Evolutionary conservation across 2,888 invertebrate genomes (phyloP), one percentile per base, ranked within the genome.

Genomic region (Gnatocerus cornutus): DNA sequence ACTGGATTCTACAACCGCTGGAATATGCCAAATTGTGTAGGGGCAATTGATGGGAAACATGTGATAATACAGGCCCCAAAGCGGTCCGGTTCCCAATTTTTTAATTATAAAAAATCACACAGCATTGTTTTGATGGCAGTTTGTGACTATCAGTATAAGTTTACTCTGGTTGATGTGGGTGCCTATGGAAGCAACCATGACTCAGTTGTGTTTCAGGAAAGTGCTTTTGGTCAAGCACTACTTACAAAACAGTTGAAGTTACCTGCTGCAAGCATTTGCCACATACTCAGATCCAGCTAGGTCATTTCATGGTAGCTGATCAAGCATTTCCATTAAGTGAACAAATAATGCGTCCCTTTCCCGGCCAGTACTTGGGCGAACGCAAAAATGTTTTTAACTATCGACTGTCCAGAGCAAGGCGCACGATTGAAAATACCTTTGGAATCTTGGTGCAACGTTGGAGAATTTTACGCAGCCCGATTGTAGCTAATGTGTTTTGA

Each of bases 151-250:
- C 73, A 78, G 9, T 81, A 80, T 71, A 69, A 64, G 41, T 83
- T 83, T 76, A 73, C 76, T 37, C 68, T 75, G 37, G 74, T 78
- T n/a, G 77, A 80, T 71, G 77, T 80, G 61, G 81, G 83, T 21
- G 73, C 73, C 50, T 76, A 74, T 71, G 80, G 80, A 5, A 78
- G 58, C 50, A 61, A 50, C n/a, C n/a, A n/a, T n/a, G 46, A 71
- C 8, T 61, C 61, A 16, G 8, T 13, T 12, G n/a, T n/a, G n/a
- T 64, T 74, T 45, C 68, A 68, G 9, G 50, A 50, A 12, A 56
- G n/a, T n/a, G n/a, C n/a, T n/a, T n/a, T n/a, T n/a, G n/a, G n/a
- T n/a, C n/a, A n/a, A n/a, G n/a, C n/a, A n/a, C n/a, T n/a, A n/a
- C n/a, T n/a, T n/a, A n/a, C n/a, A n/a, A n/a, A n/a, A n/a, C n/a